Percentiles rank a stretch among this genome's conserved stretches.
Evolutionary conservation across 2,888 invertebrate genomes (phyloP).

Genomic region (Gari tellinella): DNA sequence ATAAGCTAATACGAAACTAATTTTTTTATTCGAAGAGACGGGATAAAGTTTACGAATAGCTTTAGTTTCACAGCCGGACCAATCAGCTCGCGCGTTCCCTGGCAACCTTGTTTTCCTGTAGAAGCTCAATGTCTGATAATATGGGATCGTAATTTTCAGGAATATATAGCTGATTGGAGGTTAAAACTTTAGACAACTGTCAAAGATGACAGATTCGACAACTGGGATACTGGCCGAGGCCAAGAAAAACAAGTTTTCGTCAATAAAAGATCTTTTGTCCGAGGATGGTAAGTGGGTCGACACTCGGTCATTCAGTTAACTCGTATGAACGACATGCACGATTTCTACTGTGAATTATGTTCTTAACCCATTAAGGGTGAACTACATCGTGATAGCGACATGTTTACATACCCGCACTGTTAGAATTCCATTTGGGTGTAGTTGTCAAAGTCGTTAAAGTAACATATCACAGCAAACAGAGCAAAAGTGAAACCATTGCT

Average conservation of each 20-base stretch:
- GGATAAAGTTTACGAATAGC: not conserved
- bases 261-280: slow-evolving; percentile 75
- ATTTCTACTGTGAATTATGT: no score
- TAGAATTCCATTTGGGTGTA: no score
- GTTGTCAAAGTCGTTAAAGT: no score
- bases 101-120: slow-evolving; percentile 71
- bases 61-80: slow-evolving; percentile 20
- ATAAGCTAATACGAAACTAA: no score
- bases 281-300: slow-evolving; percentile 80
- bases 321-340: no score
- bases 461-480: no score
- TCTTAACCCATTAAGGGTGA: no score
- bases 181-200: slow-evolving; percentile 2
- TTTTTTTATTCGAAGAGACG: slow-evolving; percentile 1
- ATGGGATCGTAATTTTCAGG: slow-evolving; percentile 34
- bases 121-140: slow-evolving; percentile 18
- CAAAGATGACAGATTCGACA: slow-evolving; percentile 78
- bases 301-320: no score
- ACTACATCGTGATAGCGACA: no score
- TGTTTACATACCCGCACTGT: no score
- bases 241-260: slow-evolving; percentile 80
- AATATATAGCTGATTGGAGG: not conserved
- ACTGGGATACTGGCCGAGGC: slow-evolving; percentile 80
- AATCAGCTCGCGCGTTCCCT: slow-evolving; percentile 67
- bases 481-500: no score